These are phyloP conservation scores for Drosophila putrida DNA, from an alignment of 2,888 invertebrate species.

Conservation along the genomic window DNA sequence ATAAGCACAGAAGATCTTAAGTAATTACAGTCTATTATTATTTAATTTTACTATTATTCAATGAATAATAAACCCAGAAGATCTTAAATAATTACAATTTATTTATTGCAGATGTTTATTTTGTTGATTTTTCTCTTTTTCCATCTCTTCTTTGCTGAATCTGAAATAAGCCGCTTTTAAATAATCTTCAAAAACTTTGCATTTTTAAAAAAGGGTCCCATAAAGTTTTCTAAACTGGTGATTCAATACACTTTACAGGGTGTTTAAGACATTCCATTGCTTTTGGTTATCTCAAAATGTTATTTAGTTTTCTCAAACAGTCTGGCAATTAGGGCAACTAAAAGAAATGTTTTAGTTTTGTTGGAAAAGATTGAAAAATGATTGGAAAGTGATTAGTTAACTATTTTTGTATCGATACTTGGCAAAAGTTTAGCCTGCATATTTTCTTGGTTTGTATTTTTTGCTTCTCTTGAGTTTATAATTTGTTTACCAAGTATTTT, in stretches of 20 bases:
- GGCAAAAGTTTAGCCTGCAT: neutral
- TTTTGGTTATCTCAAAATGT: slow-evolving; percentile 21
- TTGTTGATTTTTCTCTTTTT: neutral
- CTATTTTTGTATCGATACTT: neutral
- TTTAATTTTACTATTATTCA: too few species aligned
- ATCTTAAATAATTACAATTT: too few species aligned
- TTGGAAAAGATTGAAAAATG: slow-evolving; percentile 16
- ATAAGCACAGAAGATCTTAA: too few species aligned
- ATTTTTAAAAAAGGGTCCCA: too few species aligned
- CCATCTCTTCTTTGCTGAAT: neutral
- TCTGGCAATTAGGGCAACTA: slow-evolving; percentile 34
- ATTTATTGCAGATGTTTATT: too few species aligned
- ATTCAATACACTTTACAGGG: slow-evolving; percentile 3
- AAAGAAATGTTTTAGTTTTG: slow-evolving; percentile 18
- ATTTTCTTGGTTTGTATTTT: neutral
- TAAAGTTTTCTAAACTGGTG: neutral
- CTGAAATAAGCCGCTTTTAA: neutral
- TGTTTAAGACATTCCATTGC: neutral
- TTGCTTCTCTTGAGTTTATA: slow-evolving; percentile 1
- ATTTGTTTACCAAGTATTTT: slow-evolving; percentile 37
- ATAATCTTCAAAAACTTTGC: neutral
- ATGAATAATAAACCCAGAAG: too few species aligned
- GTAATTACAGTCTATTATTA: too few species aligned
- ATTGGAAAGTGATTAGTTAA: slow-evolving; percentile 34
- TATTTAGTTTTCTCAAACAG: slow-evolving; percentile 19